Conservation (phyloP, 1,140 invertebrate species). For the Platyura marginata region DNA sequence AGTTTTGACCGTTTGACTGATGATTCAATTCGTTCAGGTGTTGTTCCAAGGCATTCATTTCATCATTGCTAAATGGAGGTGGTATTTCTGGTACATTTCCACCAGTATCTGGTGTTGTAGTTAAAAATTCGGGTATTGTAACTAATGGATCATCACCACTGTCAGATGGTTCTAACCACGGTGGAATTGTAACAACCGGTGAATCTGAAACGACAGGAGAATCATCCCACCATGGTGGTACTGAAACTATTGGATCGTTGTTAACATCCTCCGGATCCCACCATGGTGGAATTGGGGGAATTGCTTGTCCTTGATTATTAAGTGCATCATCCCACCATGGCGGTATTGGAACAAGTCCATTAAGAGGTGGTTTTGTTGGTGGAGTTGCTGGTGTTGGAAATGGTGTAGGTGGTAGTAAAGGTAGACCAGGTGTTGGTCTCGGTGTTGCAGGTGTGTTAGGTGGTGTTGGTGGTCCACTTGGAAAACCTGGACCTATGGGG, state of each 20-base stretch:
- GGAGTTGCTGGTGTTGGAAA: slow-evolving; percentile 1
- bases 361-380: slow-evolving; percentile 4
- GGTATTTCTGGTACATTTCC: background rate
- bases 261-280: background rate
- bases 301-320: background rate
- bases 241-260: background rate
- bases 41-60: too few species aligned
- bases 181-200: background rate
- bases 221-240: background rate
- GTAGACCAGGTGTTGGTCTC: background rate
- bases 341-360: background rate
- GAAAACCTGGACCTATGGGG: background rate
- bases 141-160: too few species aligned
- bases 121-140: too few species aligned
- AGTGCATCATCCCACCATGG: background rate
- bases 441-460: background rate
- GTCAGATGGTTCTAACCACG: too few species aligned
- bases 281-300: background rate
- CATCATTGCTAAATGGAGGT: too few species aligned
- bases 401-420: slow-evolving; percentile 8
- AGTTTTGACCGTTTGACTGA: too few species aligned
- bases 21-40: too few species aligned
- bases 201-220: background rate
- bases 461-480: background rate
- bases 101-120: too few species aligned